A percentile compares a stretch with the other conserved stretches of the same genome.
These are phyloP conservation scores for Gobio occitaniae DNA, from an alignment of 2,797 vertebrate species.

Conservation along the genomic window DNA sequence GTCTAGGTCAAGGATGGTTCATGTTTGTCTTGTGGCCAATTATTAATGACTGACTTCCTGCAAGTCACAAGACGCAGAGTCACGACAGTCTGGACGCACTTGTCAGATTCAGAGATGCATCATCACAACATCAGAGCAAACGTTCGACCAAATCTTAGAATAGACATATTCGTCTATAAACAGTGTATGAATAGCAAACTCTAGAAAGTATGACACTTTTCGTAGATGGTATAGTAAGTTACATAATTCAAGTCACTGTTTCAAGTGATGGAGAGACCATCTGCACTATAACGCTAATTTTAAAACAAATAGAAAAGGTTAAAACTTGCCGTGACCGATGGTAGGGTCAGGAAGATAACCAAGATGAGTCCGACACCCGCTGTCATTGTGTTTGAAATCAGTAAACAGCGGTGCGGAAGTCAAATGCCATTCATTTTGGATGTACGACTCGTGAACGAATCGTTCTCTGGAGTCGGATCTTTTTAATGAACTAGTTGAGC, in stretches of 20 bases:
- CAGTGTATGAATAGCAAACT: too few relatives aligned
- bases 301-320: not conserved
- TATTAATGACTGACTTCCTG: slow-evolving; percentile 11
- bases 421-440: not conserved
- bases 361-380: not conserved
- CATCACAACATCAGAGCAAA: too few relatives aligned
- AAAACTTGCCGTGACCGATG: slow-evolving; percentile 18
- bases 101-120: too few relatives aligned
- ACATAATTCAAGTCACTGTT: not conserved
- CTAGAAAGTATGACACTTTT: not conserved
- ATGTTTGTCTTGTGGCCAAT: not conserved
- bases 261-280: not conserved
- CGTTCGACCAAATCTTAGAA: too few relatives aligned
- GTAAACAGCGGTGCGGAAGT: slow-evolving; percentile 31
- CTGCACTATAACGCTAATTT: not conserved
- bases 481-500: not conserved
- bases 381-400: slow-evolving; percentile 1
- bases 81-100: not conserved
- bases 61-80: slow-evolving; percentile 25
- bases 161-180: too few relatives aligned
- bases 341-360: not conserved
- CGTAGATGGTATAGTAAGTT: not conserved
- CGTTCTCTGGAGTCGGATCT: not conserved
- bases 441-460: not conserved
- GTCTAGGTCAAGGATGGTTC: not conserved